Evolutionary conservation across 92 coral and sea anemone species (phyloP), one percentile per base, ranked within the genome.

Genomic region (Muricea muricata): DNA sequence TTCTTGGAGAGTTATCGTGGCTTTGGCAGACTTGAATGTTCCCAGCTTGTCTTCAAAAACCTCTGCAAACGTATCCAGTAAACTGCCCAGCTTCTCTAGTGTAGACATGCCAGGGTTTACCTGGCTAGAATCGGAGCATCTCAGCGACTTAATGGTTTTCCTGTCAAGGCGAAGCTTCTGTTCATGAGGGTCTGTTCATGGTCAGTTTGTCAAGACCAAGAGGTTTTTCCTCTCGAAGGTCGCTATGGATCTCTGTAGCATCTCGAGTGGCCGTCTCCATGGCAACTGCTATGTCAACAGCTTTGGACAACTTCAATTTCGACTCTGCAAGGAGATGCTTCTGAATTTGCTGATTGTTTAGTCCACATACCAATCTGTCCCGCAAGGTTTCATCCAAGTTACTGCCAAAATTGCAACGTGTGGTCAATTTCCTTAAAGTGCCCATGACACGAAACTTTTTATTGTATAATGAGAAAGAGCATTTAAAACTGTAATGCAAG

Each of bases 41-140:
- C 83, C 86, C 3, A 78, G 24, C 23, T 48, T 88, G 48, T 79
- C 86, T 15, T 78, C 45, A 71, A 84, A 77, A n/a, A 76, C 87
- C 15, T 73, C 81, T 20, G 60, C 72, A 37, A 80, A 90, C 18
- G 75, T 41, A 20, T 85, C 87, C 21, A 85, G 65, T 76, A 86
- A 87, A 26, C 30, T 73, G 58, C 41, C 42, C 45, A 82, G 37
- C 30, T 57, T 80, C 60, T 67, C 80, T 34, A 41, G 88, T 77
- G 93, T 86, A 4, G 37, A 41, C 32, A 30, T 71, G 46, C 65
- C 35, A 14, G 78, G 84, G 68, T 69, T 34, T 14, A 45, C 70
- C 30, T 39, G 13, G 37, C 41, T 18, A 46, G 6, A 17, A 61
- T 61, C 33, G 14, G 70, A 77, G 70, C 17, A 10, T 57, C 24